Conservation (phyloP, 1,140 invertebrate species). For the Andrena cerasifolii region DNA sequence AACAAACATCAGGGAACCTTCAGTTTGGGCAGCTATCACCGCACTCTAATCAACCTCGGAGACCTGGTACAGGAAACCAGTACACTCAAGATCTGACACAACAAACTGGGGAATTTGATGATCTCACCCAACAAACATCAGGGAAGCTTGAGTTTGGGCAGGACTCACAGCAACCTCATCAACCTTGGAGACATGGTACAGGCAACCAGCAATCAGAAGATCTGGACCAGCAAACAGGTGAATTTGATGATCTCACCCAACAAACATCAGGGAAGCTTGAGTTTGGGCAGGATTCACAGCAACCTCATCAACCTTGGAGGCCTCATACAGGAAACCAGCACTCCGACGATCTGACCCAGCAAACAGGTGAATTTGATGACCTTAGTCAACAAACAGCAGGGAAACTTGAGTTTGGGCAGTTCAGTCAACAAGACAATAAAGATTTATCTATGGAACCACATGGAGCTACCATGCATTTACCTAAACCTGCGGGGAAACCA, state of each 20-base stretch:
- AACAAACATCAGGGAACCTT: slow-evolving; percentile 68
- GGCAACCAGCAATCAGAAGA: slow-evolving; percentile 35
- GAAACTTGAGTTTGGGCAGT: not conserved
- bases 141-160: slow-evolving; percentile 40
- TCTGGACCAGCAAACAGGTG: slow-evolving; percentile 34
- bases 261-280: slow-evolving; percentile 27
- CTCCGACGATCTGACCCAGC: slow-evolving; percentile 28
- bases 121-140: slow-evolving; percentile 45
- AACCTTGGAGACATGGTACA: not conserved
- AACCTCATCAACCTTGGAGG: slow-evolving; percentile 1
- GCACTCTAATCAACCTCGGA: slow-evolving; percentile 19
- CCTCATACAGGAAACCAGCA: slow-evolving; percentile 24
- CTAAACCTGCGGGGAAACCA: slow-evolving; percentile 55
- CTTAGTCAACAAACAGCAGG: slow-evolving; percentile 15
- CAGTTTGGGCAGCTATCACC: slow-evolving; percentile 74
- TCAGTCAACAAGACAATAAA: not conserved
- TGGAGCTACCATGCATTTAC: not conserved
- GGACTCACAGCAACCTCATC: slow-evolving; percentile 22
- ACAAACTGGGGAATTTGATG: slow-evolving; percentile 10
- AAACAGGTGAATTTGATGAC: slow-evolving; percentile 1
- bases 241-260: slow-evolving; percentile 6
- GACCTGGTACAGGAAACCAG: slow-evolving; percentile 5
- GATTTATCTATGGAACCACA: not conserved
- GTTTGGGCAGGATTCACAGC: slow-evolving; percentile 46
- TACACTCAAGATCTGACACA: slow-evolving; percentile 20